Evolutionary conservation across 2,888 invertebrate genomes (phyloP).

Genomic region (Cryptocheilus praepositus): DNA sequence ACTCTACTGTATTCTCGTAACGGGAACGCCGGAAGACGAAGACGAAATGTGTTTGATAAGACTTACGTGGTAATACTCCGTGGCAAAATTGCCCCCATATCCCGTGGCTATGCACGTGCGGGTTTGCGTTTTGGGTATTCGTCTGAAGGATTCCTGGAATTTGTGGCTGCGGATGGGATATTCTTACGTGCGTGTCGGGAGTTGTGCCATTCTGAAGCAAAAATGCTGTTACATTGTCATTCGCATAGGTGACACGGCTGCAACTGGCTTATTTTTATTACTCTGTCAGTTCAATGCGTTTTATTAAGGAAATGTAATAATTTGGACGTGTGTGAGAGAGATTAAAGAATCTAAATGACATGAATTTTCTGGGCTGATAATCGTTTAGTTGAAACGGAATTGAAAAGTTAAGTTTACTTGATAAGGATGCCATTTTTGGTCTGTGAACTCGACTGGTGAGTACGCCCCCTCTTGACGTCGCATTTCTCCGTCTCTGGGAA

Average conservation of each 20-base stretch:
- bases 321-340: no score
- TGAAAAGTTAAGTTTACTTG: no score
- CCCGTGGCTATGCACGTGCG: conserved; percentile 57
- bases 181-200: conserved; percentile 67
- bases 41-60: neutral
- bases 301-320: no score
- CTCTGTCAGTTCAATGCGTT: no score
- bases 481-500: conserved; percentile 41
- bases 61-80: conserved; percentile 68
- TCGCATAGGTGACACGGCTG: no score
- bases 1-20: neutral
- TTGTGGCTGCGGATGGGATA: conserved; percentile 61
- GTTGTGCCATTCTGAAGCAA: conserved; percentile 59
- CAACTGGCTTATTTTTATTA: no score
- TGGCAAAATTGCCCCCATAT: conserved; percentile 71
- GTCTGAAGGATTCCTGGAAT: conserved; percentile 64
- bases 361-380: no score
- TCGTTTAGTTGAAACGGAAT: no score
- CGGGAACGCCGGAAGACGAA: neutral
- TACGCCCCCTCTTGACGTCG: conserved; percentile 54
- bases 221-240: neutral
- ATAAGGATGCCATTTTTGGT: conserved; percentile 74
- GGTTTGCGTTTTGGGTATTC: conserved; percentile 59
- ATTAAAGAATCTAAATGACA: no score
- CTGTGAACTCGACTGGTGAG: conserved; percentile 63